Percentiles rank a stretch among this genome's conserved stretches.
Evolutionary conservation across 2,797 vertebrate species (phyloP).

Genomic region (Furcifer pardalis): DNA sequence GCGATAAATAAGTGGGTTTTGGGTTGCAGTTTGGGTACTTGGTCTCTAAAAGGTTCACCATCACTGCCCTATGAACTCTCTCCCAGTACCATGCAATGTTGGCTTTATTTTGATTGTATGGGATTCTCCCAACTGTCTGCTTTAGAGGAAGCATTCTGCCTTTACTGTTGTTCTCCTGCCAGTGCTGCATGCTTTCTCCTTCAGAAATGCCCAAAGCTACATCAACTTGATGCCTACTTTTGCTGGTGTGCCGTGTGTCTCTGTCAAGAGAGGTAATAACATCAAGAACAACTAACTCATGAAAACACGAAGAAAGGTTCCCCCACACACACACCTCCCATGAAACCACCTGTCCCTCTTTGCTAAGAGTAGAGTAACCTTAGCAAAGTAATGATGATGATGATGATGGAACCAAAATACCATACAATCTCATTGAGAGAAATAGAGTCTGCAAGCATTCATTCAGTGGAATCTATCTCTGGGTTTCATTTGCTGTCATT

Average conservation of each 20-base stretch:
- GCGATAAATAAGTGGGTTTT: too few species aligned
- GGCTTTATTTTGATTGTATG: conserved; percentile 31
- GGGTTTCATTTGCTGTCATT: not conserved
- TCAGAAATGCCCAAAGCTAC: conserved; percentile 56
- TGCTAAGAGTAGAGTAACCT: not conserved
- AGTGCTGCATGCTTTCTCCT: conserved; percentile 59
- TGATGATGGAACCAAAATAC: not conserved
- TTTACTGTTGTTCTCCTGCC: conserved; percentile 62
- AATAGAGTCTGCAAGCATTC: conserved; percentile 14
- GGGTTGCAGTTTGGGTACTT: too few species aligned
- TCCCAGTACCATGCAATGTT: conserved; percentile 66
- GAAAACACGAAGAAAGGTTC: not conserved
- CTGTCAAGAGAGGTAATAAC: not conserved
- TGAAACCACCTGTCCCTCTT: not conserved
- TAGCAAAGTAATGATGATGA: fast-evolving
- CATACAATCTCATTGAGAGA: not conserved
- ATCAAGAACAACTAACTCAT: not conserved
- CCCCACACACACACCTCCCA: not conserved
- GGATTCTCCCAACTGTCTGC: conserved; percentile 49
- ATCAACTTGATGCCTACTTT: conserved; percentile 51
- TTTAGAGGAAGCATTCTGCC: conserved; percentile 64
- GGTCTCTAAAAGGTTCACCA: too few species aligned
- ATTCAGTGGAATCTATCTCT: conserved; percentile 37
- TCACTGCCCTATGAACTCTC: conserved; percentile 65
- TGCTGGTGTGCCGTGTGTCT: conserved; percentile 3